Conservation (phyloP, 2,888 invertebrate genomes). For the Yponomeuta evonymella region DNA sequence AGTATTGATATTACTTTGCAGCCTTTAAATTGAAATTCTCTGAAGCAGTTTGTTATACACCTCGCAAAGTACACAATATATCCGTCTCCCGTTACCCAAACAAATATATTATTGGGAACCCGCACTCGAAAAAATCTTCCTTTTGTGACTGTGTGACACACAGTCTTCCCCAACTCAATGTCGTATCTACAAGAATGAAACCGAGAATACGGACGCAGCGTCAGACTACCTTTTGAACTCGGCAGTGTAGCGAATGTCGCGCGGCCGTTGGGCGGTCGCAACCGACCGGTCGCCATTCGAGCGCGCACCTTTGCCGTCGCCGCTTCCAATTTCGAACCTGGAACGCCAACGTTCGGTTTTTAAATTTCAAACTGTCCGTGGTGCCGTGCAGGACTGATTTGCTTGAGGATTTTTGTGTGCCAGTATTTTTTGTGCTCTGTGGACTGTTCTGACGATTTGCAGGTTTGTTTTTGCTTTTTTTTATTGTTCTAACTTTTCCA, state of each 20-base stretch:
- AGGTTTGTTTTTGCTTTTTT: constrained; percentile 42
- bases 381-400: constrained; percentile 36
- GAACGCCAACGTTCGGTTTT: constrained; percentile 45
- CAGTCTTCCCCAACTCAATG: too few relatives aligned
- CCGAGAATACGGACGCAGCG: too few relatives aligned
- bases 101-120: too few relatives aligned
- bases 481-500: background rate
- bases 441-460: constrained; percentile 29
- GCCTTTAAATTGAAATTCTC: too few relatives aligned
- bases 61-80: too few relatives aligned
- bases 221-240: constrained; percentile 39
- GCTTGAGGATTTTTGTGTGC: constrained; percentile 52
- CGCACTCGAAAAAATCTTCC: too few relatives aligned
- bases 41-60: too few relatives aligned
- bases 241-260: constrained; percentile 54
- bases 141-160: too few relatives aligned
- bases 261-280: constrained; percentile 41
- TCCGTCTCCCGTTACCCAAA: too few relatives aligned
- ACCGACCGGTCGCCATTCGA: constrained; percentile 67
- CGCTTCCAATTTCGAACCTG: constrained; percentile 54
- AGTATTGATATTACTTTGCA: too few relatives aligned
- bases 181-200: too few relatives aligned
- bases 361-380: constrained; percentile 57
- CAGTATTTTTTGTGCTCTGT: constrained; percentile 41
- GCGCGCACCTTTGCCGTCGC: constrained; percentile 65